phyloP scores from a whole-genome alignment of 2,113 vertebrate genomes.

The Sclerurus mexicanus region DNA sequence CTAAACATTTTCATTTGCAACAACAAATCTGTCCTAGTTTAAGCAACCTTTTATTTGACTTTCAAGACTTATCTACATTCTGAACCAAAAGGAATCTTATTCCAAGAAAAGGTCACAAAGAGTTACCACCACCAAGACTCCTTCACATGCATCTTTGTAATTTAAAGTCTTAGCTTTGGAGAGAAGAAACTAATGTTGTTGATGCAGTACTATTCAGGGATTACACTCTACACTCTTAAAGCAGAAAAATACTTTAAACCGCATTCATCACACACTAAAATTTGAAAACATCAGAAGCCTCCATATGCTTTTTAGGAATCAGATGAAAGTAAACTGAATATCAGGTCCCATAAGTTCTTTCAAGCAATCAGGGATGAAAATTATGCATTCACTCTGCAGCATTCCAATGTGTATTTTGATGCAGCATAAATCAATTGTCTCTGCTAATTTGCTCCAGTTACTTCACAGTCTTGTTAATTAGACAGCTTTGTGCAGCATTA shows the following conservation, averaged over 20 bases:
- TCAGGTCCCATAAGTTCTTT: constrained; percentile 28
- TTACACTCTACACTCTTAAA: not conserved
- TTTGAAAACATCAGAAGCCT: constrained; percentile 46
- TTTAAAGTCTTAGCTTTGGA: not conserved
- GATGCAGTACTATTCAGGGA: not conserved
- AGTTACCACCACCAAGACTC: not conserved
- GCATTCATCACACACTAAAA: not conserved
- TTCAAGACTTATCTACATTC: not conserved
- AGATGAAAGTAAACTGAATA: constrained; percentile 21
- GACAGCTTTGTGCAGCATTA: not conserved
- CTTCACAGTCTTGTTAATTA: constrained; percentile 40
- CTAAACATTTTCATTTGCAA: not conserved
- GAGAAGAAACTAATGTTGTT: not conserved
- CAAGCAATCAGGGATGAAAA: not conserved
- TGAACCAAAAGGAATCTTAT: not conserved
- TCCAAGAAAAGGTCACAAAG: not conserved
- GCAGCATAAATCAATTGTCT: not conserved
- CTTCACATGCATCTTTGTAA: not conserved
- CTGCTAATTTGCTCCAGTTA: constrained; percentile 3
- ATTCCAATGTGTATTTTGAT: constrained; percentile 32
- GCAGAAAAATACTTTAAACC: constrained; percentile 50
- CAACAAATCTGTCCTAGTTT: not conserved
- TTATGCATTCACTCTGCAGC: not conserved
- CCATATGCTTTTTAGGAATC: not conserved
- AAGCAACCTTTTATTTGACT: not conserved